Base-by-base conservation (phyloP, 2,113 vertebrate genomes). In the Recurvirostra avosetta region DNA sequence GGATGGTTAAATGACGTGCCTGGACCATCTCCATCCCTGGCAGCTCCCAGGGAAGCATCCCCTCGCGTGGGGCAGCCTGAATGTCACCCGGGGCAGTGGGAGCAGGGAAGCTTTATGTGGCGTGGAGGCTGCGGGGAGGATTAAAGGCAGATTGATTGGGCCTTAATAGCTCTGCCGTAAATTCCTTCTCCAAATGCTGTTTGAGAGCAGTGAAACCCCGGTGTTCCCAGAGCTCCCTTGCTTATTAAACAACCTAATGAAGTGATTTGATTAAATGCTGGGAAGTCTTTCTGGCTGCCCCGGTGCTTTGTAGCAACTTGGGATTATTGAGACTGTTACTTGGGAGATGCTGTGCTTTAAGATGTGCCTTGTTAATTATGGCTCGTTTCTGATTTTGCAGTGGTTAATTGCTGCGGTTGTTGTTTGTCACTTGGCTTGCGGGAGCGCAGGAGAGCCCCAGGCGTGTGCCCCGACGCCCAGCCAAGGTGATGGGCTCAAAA, bases 161-260 rank as follows among this genome's bases (percentile, higher is more conserved):
- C 47, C 15, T 77, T 88, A 76, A 91, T 59, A 78, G 66, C 67
- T 52, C 59, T 38, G 70, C 87, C 34, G 16, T 45, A 15, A 58
- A 92, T 95, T 95, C 86, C 93, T 71, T 19, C 94, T 47, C 82
- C 52, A 65, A 94, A 68, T 1, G n/a, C 30, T 40, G 45, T 74
- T 90, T 71, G 88, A 80, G 52, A 21, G 36, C 62, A 32, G 80
- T 8, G 59, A 86, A 94, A 62, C 41, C 67, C 88, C 9, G 2
- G 74, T 29, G 62, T 74, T 95, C 96, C 94, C 96, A 34, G 91
- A 73, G 86, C 90, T 96, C 84, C 79, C 52, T 32, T 34, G 82
- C 88, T 96, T 87, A 96, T 95, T 97, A 94, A 96, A 72, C 92
- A 85, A 18, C 47, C 40, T 88, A 83, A 97, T 88, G 62, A 96